Evolutionary conservation across 2,888 invertebrate species (phyloP), one percentile per base, ranked within the genome.

Genomic region (Macropis europaea): DNA sequence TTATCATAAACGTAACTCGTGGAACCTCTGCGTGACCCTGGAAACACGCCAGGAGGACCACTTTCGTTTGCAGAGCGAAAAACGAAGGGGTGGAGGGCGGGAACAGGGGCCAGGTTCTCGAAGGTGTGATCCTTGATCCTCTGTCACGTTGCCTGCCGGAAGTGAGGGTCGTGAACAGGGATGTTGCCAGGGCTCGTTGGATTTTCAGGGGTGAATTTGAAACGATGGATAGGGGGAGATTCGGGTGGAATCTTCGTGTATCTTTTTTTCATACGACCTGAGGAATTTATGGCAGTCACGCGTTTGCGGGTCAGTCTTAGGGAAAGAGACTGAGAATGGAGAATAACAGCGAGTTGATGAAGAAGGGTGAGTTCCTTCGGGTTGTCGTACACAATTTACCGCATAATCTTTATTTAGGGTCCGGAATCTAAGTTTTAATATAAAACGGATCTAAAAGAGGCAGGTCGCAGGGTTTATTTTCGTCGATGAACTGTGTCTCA

Each of bases 1-100:
- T 79, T 79, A 79, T 76, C 73, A 70, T 79, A 76, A 79, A 76
- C 78, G 78, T 73, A 67, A 67, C 60, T 70, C 63, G 36, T n/a
- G 34, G 19, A 26, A 24, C 5, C 19, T 28, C 36, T 19, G 3
- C n/a, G n/a, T n/a, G n/a, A n/a, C n/a, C n/a, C 34, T 59, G 61
- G 61, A 52, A 11, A 19, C 2, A 1, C 17, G 59, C 59, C 59
- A 59, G 24, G n/a, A n/a, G n/a, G n/a, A n/a, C n/a, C n/a, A n/a
- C 3, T 1, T 15, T 13, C 15, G 13, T 15, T 11, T 17, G 28
- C 15, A 11, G 22, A n/a, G n/a, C n/a, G n/a, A n/a, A n/a, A n/a
- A n/a, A n/a, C n/a, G n/a, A 5, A 2, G 2, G 4, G 19, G 11
- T 9, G 19, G 56, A 15, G 7, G 7, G 22, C 5, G 3, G 9